These are phyloP conservation scores for Synergus umbraculus DNA, from an alignment of 2,888 invertebrate species.

Conservation along the genomic window DNA sequence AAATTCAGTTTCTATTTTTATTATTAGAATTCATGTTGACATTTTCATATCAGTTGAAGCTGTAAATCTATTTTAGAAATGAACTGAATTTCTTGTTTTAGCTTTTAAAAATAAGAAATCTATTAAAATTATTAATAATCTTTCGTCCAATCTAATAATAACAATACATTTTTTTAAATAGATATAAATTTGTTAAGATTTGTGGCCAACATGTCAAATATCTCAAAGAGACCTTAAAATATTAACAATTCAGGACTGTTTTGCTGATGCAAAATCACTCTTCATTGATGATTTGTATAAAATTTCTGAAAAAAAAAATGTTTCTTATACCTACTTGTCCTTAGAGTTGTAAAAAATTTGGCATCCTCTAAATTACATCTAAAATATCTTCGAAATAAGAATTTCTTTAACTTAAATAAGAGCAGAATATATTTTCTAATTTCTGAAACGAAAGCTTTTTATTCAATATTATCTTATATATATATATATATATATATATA, in stretches of 20 bases:
- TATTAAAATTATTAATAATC: neutral
- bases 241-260: neutral
- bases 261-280: neutral
- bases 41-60: neutral
- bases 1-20: conserved; percentile 24
- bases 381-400: neutral
- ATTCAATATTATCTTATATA: neutral
- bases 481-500: too few species aligned
- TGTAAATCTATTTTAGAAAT: neutral
- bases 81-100: neutral
- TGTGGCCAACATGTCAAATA: conserved; percentile 36
- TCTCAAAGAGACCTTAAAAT: conserved; percentile 3
- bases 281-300: conserved; percentile 10
- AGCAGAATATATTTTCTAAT: too few species aligned
- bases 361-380: conserved; percentile 3
- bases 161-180: neutral
- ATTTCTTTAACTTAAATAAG: too few species aligned
- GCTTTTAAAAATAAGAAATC: neutral
- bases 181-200: neutral
- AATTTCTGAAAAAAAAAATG: neutral
- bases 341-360: conserved; percentile 12
- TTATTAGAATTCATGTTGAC: conserved; percentile 28
- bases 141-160: neutral
- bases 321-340: conserved; percentile 8
- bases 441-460: neutral